Conservation (phyloP, 2,113 vertebrate genomes). For the Meleagris gallopavo region DNA sequence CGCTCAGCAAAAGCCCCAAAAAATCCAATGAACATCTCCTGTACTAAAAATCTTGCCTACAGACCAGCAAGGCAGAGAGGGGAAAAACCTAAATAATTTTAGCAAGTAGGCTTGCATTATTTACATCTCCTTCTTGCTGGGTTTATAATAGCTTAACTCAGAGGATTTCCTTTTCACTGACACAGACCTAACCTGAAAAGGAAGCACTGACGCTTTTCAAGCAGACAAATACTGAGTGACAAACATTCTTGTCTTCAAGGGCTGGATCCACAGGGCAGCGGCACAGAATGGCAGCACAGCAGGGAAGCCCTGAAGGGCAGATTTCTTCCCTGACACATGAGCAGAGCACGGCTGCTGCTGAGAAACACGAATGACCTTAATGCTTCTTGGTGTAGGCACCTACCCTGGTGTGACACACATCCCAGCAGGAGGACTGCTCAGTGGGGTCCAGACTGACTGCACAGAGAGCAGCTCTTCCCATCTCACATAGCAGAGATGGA, state of each 20-base stretch:
- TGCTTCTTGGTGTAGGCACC: neutral
- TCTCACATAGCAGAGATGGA: neutral
- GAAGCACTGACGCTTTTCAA: neutral
- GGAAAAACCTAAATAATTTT: neutral
- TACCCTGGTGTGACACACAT: neutral
- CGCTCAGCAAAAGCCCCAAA: neutral
- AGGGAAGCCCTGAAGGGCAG: conserved; percentile 23
- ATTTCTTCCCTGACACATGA: conserved; percentile 1
- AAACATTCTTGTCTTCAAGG: neutral
- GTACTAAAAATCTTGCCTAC: neutral
- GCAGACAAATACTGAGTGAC: neutral
- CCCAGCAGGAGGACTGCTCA: neutral
- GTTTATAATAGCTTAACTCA: neutral
- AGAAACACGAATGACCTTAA: neutral
- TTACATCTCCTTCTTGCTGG: neutral
- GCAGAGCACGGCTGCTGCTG: fast-evolving
- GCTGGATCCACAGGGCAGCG: neutral
- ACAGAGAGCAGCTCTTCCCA: neutral
- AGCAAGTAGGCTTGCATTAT: neutral
- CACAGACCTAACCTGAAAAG: conserved; percentile 13
- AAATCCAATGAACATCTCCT: neutral
- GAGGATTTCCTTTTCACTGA: neutral
- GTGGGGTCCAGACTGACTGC: neutral
- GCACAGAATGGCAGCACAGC: neutral
- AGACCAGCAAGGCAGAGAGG: neutral